These are phyloP conservation scores for Scaptomyza hsui DNA, from an alignment of 1,140 invertebrate genomes.

Conservation along the genomic window DNA sequence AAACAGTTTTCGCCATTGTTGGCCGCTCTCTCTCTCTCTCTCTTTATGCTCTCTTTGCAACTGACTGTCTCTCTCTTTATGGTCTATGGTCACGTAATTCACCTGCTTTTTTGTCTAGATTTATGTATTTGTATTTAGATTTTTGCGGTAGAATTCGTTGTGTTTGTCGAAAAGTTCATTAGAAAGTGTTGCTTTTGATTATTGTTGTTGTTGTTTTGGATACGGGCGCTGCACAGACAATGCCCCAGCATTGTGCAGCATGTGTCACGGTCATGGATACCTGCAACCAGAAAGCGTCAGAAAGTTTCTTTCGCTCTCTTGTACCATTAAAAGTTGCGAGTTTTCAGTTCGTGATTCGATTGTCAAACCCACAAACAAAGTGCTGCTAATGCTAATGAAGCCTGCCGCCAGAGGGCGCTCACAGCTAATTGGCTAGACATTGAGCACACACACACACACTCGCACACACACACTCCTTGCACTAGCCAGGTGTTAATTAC, in stretches of 20 bases:
- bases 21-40: conserved; percentile 5
- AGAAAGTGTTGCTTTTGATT: conserved; percentile 69
- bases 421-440: conserved; percentile 31
- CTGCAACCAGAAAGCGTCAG: conserved; percentile 16
- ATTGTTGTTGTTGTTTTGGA: conserved; percentile 43
- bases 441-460: conserved; percentile 11
- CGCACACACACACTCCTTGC: conserved; percentile 8
- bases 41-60: conserved; percentile 28
- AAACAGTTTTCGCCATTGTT: conserved; percentile 74
- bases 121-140: conserved; percentile 68
- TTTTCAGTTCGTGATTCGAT: conserved; percentile 21
- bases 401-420: conserved; percentile 1
- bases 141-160: conserved; percentile 60
- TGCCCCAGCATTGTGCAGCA: conserved; percentile 32
- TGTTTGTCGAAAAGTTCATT: conserved; percentile 73
- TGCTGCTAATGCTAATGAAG: conserved; percentile 36
- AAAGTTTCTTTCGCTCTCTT: conserved; percentile 38
- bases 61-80: conserved; percentile 52
- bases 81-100: conserved; percentile 75
- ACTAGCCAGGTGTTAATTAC: conserved; percentile 70
- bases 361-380: conserved; percentile 32
- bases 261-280: conserved; percentile 59
- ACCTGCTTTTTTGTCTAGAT: conserved; percentile 60
- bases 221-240: conserved; percentile 62
- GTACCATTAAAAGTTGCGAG: conserved; percentile 35